These are phyloP conservation scores for Hylyphantes graminicola DNA, from an alignment of 1,140 invertebrate genomes.

Conservation along the genomic window DNA sequence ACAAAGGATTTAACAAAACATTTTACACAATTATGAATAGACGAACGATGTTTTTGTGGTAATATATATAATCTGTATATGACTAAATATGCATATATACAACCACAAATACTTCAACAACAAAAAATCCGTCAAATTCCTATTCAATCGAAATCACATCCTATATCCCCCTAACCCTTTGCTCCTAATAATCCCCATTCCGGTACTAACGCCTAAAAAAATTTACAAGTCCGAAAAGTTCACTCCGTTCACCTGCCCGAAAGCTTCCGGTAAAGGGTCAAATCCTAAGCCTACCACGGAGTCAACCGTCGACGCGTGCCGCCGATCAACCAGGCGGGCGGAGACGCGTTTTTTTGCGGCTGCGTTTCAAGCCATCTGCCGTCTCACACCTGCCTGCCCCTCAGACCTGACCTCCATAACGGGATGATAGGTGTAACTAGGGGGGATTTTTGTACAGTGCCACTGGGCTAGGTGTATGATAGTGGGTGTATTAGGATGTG, in stretches of 20 bases:
- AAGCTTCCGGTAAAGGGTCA: constrained; percentile 48
- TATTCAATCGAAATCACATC: no score
- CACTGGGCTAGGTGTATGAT: neutral
- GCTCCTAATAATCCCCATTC: neutral
- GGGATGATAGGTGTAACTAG: constrained; percentile 7
- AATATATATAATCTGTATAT: no score
- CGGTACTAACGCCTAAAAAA: neutral
- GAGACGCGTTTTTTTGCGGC: neutral
- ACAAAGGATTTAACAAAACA: no score
- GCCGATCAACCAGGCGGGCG: neutral
- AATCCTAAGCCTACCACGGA: constrained; percentile 17
- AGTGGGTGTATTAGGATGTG: neutral
- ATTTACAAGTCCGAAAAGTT: neutral
- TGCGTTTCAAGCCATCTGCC: neutral
- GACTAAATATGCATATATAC: no score
- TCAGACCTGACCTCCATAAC: constrained; percentile 42
- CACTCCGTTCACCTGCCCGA: constrained; percentile 25
- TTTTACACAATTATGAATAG: no score
- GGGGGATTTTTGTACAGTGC: neutral
- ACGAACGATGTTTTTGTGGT: no score
- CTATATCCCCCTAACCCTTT: neutral
- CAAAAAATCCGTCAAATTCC: no score
- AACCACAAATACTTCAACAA: no score
- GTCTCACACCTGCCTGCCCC: neutral
- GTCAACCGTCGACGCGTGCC: constrained; percentile 30